Percentiles rank a stretch among this genome's conserved stretches.
These are phyloP conservation scores for Fragum sueziense DNA, from an alignment of 2,888 invertebrate genomes.

Conservation along the genomic window DNA sequence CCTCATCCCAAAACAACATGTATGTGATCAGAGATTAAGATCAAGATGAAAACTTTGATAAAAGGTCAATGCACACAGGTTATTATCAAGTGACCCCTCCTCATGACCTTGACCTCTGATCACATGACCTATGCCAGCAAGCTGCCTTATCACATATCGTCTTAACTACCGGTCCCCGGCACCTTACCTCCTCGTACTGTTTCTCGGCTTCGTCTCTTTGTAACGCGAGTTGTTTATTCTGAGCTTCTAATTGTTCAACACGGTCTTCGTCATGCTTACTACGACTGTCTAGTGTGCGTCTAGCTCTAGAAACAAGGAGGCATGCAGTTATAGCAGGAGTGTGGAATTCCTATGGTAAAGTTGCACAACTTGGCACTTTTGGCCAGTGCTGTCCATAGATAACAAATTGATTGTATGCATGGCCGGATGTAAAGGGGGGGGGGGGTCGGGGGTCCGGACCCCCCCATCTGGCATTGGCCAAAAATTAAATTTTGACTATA, in stretches of 20 bases:
- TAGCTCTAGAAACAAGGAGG: slow-evolving; percentile 84
- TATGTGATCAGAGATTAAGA: too few relatives aligned
- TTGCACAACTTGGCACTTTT: too few relatives aligned
- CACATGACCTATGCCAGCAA: slow-evolving; percentile 58
- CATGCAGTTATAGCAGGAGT: slow-evolving; percentile 28
- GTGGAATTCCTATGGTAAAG: too few relatives aligned
- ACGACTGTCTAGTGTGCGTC: slow-evolving; percentile 99
- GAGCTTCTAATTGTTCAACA: slow-evolving; percentile 99
- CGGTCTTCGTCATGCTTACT: slow-evolving; percentile 99
- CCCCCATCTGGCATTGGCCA: too few relatives aligned
- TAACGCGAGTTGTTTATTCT: slow-evolving; percentile 99
- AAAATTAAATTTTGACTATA: too few relatives aligned
- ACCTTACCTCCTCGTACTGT: slow-evolving; percentile 82
- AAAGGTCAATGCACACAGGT: too few relatives aligned
- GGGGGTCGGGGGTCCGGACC: too few relatives aligned
- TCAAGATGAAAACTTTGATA: too few relatives aligned
- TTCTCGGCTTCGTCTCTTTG: slow-evolving; percentile 96
- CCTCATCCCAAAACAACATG: neutral
- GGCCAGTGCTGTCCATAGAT: too few relatives aligned
- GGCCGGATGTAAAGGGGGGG: too few relatives aligned
- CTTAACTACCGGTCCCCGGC: neutral
- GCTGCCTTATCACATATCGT: slow-evolving; percentile 28
- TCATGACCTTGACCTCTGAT: neutral
- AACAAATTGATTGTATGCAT: too few relatives aligned
- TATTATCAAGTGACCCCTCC: too few relatives aligned